Conservation (phyloP, 2,797 vertebrate species). For the Nasua narica region DNA sequence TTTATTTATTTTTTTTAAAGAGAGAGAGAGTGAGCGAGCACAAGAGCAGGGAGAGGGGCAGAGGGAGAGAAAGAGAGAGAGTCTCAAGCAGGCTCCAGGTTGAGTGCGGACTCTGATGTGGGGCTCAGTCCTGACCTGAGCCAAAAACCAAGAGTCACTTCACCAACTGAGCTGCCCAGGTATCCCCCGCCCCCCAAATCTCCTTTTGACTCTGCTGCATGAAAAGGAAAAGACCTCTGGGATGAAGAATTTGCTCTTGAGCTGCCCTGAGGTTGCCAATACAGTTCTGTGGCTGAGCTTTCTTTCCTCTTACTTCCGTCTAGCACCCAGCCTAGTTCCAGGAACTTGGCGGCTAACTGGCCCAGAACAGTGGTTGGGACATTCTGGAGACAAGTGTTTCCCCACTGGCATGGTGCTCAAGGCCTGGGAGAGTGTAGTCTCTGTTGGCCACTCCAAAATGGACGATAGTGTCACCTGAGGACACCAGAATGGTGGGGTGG, state of each 20-base stretch:
- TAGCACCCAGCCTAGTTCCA: not conserved
- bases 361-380: not conserved
- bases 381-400: not conserved
- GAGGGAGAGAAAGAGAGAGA: not conserved
- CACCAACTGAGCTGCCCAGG: not conserved
- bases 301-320: not conserved
- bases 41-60: not conserved
- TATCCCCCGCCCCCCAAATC: not conserved
- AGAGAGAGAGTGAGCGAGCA: not conserved
- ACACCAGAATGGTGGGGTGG: not conserved
- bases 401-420: not conserved
- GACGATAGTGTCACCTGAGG: not conserved
- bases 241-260: not conserved
- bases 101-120: not conserved
- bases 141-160: not conserved
- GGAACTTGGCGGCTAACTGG: not conserved
- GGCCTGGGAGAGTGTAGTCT: not conserved
- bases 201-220: not conserved
- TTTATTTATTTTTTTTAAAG: not conserved
- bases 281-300: not conserved
- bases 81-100: not conserved
- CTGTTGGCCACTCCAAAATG: not conserved
- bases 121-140: not conserved
- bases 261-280: not conserved
- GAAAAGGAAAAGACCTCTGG: not conserved